Evolutionary conservation across 2,797 vertebrate species (phyloP).

Genomic region (Phataginus tricuspis): DNA sequence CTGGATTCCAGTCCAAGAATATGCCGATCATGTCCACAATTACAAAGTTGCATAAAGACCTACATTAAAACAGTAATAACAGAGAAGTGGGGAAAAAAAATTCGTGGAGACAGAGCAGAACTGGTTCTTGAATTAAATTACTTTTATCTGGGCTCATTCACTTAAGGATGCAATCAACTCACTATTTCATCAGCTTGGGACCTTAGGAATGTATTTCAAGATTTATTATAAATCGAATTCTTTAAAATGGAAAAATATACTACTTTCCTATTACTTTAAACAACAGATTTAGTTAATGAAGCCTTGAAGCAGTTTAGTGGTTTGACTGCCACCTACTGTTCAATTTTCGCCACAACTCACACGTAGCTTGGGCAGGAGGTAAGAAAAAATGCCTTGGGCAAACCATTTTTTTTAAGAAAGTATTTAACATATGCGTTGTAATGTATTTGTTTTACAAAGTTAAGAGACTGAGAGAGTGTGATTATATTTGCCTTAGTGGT

Average conservation of each 20-base stretch:
- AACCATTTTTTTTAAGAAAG: background rate
- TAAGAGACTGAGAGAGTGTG: background rate
- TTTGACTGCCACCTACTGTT: constrained; percentile 89
- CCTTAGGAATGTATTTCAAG: constrained; percentile 71
- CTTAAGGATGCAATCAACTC: constrained; percentile 35
- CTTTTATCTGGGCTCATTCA: constrained; percentile 61
- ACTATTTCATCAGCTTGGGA: constrained; percentile 56
- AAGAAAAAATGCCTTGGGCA: background rate
- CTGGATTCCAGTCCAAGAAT: constrained; percentile 3
- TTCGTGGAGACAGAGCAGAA: constrained; percentile 25
- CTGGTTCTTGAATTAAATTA: constrained; percentile 43
- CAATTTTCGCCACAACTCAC: constrained; percentile 34
- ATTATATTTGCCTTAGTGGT: background rate
- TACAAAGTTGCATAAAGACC: background rate
- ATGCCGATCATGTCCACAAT: background rate
- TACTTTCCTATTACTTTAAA: constrained; percentile 48
- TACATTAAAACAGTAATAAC: constrained; percentile 39
- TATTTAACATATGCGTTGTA: background rate
- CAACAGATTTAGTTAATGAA: constrained; percentile 51
- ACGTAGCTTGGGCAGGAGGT: background rate
- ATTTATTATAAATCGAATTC: constrained; percentile 76
- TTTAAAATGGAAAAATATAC: constrained; percentile 76
- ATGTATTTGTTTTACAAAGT: constrained; percentile 39
- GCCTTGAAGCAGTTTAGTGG: constrained; percentile 82
- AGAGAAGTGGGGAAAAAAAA: background rate